phyloP scores from a whole-genome alignment of 1,140 invertebrate genomes.

The Cydia pomonella region DNA sequence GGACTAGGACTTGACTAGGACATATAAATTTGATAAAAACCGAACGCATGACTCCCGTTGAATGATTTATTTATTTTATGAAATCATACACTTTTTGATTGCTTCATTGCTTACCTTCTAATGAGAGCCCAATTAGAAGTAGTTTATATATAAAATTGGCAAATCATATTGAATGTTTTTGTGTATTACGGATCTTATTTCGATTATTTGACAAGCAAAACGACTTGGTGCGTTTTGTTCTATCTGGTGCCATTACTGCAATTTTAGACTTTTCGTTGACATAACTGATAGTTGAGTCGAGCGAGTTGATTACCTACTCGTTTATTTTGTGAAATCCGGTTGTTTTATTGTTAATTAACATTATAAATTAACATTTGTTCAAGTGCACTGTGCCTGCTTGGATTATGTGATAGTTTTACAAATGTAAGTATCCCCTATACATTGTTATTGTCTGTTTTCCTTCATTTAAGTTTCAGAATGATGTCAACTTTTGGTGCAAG shows the following conservation, averaged over 20 bases:
- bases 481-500: conserved; percentile 46
- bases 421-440: neutral
- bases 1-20: no score
- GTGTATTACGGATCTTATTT: neutral
- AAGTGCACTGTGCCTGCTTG: neutral
- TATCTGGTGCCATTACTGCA: neutral
- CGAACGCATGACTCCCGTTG: no score
- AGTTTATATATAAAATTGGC: no score
- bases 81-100: no score
- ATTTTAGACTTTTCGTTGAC: conserved; percentile 15
- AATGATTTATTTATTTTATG: no score
- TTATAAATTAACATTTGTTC: neutral
- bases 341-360: conserved; percentile 18
- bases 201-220: neutral
- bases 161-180: neutral
- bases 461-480: conserved; percentile 34
- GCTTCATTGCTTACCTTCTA: no score
- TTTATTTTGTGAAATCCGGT: conserved; percentile 26
- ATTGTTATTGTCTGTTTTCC: neutral
- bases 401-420: conserved; percentile 14
- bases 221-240: neutral
- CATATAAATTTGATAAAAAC: no score
- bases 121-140: no score
- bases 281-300: conserved; percentile 24
- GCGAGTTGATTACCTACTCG: conserved; percentile 25